Conservation (phyloP, 2,797 vertebrate species). For the Enteromius fasciolatus region DNA sequence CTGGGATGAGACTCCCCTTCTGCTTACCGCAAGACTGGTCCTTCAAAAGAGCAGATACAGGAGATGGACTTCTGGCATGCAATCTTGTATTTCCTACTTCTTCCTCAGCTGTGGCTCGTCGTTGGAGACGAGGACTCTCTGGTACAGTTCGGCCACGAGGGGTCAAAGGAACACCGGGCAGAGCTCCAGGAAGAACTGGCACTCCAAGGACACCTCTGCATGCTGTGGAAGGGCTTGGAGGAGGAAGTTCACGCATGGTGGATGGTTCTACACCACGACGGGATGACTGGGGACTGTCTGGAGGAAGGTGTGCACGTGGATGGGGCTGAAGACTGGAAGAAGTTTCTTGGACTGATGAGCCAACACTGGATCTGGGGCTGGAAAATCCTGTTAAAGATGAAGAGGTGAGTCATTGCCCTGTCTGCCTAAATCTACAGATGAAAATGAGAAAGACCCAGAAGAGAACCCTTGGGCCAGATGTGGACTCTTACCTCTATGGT, state of each 20-base stretch:
- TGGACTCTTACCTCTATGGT: constrained; percentile 68
- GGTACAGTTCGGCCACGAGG: constrained; percentile 71
- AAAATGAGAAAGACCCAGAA: constrained; percentile 55
- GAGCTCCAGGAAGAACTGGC: constrained; percentile 68
- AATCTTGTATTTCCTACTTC: constrained; percentile 62
- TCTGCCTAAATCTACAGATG: constrained; percentile 51
- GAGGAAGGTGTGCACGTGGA: constrained; percentile 67
- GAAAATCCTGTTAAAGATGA: constrained; percentile 64
- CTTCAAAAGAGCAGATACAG: constrained; percentile 67
- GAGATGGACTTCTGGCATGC: constrained; percentile 78
- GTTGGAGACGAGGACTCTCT: constrained; percentile 76
- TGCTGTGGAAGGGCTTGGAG: constrained; percentile 82
- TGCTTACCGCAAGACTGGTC: constrained; percentile 62
- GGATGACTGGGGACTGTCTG: constrained; percentile 78
- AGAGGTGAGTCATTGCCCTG: constrained; percentile 57
- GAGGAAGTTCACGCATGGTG: constrained; percentile 81
- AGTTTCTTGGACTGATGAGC: constrained; percentile 78
- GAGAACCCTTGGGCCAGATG: constrained; percentile 60
- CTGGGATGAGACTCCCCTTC: constrained; percentile 67
- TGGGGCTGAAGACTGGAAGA: constrained; percentile 67
- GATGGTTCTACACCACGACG: constrained; percentile 73
- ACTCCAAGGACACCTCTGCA: constrained; percentile 74
- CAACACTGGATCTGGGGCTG: constrained; percentile 70
- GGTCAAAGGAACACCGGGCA: constrained; percentile 48
- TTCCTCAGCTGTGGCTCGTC: constrained; percentile 64